Conservation (phyloP, 2,797 vertebrate genomes). For the Hoplostethus mediterraneus region DNA sequence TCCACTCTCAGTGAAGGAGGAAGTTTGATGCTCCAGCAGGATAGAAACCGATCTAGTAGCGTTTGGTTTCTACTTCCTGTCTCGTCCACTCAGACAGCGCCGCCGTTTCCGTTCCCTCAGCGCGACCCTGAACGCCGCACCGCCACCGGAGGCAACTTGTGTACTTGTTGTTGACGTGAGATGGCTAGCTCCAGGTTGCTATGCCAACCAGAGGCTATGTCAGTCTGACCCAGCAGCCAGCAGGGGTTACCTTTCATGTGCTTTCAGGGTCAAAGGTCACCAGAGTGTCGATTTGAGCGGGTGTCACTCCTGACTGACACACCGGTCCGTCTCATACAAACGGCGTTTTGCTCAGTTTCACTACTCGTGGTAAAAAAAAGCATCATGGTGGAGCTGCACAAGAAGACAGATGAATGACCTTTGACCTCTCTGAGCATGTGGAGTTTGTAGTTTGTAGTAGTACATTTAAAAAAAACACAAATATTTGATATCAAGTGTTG, state of each 20-base stretch:
- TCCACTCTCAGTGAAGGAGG: no score
- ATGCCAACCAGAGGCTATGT: slow-evolving; percentile 52
- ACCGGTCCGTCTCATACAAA: no score
- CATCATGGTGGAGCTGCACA: not conserved
- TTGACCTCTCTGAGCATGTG: not conserved
- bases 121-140: slow-evolving; percentile 62
- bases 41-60: no score
- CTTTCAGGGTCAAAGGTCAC: slow-evolving; percentile 47
- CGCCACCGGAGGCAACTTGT: slow-evolving; percentile 67
- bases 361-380: not conserved
- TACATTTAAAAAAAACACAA: no score
- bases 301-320: not conserved
- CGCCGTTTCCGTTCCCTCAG: slow-evolving; percentile 76
- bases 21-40: no score
- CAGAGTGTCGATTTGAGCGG: slow-evolving; percentile 8
- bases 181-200: slow-evolving; percentile 46
- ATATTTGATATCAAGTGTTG: no score
- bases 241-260: slow-evolving; percentile 4
- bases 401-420: not conserved
- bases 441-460: not conserved
- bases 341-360: no score
- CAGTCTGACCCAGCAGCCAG: slow-evolving; percentile 25
- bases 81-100: not conserved
- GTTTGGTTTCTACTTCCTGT: no score
- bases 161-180: slow-evolving; percentile 66